These are phyloP conservation scores for Spongilla lacustris DNA, from an alignment of 37 sponge, comb jelly and placozoan species.

Conservation along the genomic window DNA sequence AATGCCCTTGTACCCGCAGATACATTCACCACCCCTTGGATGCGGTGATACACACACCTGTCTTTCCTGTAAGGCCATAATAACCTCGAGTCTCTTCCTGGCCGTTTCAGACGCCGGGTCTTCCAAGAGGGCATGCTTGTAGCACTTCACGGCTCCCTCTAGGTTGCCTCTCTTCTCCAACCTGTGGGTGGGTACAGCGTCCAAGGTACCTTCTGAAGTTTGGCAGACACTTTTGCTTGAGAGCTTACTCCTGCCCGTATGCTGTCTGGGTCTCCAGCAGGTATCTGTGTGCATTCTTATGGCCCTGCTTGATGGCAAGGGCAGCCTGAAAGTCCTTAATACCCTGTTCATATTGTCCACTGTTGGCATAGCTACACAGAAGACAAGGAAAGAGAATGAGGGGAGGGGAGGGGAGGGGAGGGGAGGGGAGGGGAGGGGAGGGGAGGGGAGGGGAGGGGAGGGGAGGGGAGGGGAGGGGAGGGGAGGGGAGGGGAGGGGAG, in stretches of 20 bases:
- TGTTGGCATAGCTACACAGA: constrained; percentile 67
- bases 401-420: not conserved
- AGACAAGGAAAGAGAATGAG: not conserved
- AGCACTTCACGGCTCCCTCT: constrained; percentile 49
- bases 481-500: not conserved
- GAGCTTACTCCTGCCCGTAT: constrained; percentile 62
- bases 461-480: no score
- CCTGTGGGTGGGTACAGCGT: no score
- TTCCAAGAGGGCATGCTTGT: constrained; percentile 53
- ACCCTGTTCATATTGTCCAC: constrained; percentile 33
- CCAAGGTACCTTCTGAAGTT: no score
- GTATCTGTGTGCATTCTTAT: constrained; percentile 78
- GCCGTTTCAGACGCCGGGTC: constrained; percentile 44
- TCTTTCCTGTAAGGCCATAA: constrained; percentile 27
- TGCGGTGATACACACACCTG: constrained; percentile 36
- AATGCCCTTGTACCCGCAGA: no score
- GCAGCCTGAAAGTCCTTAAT: constrained; percentile 71
- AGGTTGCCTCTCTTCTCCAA: constrained; percentile 53
- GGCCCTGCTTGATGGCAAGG: constrained; percentile 50
- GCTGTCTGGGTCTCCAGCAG: constrained; percentile 73
- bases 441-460: not conserved
- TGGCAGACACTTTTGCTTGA: not conserved
- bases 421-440: not conserved
- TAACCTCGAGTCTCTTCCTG: constrained; percentile 29
- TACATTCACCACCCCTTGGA: not conserved